These are phyloP conservation scores for Pemphigus obesinymphae DNA, from an alignment of 1,140 invertebrate species.

Conservation along the genomic window DNA sequence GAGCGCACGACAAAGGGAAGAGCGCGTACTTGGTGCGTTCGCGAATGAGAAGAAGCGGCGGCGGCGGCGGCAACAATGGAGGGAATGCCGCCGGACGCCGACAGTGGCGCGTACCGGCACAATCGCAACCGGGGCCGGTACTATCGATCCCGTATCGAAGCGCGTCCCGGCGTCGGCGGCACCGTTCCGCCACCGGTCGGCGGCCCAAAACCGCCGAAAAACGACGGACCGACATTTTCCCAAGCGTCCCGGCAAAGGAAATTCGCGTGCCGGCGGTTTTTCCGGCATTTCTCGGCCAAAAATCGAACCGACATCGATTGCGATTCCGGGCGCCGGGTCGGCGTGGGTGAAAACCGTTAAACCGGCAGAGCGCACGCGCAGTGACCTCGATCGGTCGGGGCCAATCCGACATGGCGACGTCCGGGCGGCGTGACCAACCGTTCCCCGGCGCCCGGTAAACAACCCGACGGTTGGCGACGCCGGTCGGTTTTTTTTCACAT, in stretches of 20 bases:
- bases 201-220: fast-evolving
- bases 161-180: neutral
- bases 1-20: neutral
- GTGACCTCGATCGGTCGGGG: slow-evolving; percentile 31
- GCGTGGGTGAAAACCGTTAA: slow-evolving; percentile 39
- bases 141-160: neutral
- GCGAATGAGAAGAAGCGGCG: slow-evolving; percentile 26
- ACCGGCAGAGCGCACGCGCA: slow-evolving; percentile 20
- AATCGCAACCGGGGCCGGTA: neutral
- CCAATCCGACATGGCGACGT: neutral
- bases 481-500: neutral
- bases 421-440: slow-evolving; percentile 8
- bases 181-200: neutral
- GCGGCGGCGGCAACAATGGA: slow-evolving; percentile 29
- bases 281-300: fast-evolving
- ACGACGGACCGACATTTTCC: neutral
- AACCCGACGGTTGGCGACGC: neutral
- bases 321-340: neutral
- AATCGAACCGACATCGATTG: neutral
- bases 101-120: neutral
- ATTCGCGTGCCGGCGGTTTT: neutral
- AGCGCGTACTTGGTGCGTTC: slow-evolving; percentile 15
- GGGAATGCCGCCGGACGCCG: slow-evolving; percentile 35
- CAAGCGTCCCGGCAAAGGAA: neutral
- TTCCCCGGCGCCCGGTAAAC: neutral